Evolutionary conservation across 2,888 invertebrate genomes (phyloP).

Genomic region (Orthonychiurus folsomi): DNA sequence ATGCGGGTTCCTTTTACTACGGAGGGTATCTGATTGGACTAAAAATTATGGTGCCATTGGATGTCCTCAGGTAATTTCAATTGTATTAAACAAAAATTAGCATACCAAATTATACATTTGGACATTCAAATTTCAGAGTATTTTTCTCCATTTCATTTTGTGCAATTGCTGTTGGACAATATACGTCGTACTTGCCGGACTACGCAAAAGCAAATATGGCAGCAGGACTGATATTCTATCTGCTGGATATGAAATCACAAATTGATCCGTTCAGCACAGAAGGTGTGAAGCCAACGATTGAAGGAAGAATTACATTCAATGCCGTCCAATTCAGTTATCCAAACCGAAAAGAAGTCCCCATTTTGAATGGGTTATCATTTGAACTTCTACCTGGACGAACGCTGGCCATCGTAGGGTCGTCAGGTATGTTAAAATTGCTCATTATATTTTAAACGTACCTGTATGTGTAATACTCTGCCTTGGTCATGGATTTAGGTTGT

Average conservation of each 20-base stretch:
- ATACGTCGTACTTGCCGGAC: slow-evolving; percentile 46
- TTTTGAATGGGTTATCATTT: slow-evolving; percentile 59
- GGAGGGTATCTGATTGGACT: slow-evolving; percentile 4
- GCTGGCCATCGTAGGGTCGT: slow-evolving; percentile 63
- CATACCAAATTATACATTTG: neutral
- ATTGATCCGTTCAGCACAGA: slow-evolving; percentile 46
- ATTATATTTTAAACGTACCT: too few species aligned
- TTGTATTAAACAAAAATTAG: neutral
- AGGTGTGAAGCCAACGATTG: slow-evolving; percentile 48
- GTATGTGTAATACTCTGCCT: too few species aligned
- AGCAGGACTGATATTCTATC: slow-evolving; percentile 42
- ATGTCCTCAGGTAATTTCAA: neutral
- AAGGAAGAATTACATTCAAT: slow-evolving; percentile 62
- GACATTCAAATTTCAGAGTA: slow-evolving; percentile 3
- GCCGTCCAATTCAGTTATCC: slow-evolving; percentile 68
- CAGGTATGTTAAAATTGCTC: too few species aligned
- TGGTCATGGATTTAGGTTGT: too few species aligned
- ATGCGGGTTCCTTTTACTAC: slow-evolving; percentile 7
- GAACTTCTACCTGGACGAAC: slow-evolving; percentile 49
- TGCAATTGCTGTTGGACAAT: slow-evolving; percentile 8
- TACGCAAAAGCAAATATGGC: slow-evolving; percentile 45
- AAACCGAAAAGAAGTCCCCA: slow-evolving; percentile 58
- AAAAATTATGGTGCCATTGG: neutral
- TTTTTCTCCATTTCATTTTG: slow-evolving; percentile 10
- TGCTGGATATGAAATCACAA: slow-evolving; percentile 44